phyloP scores from a whole-genome alignment of 2,797 vertebrate species.

The Pangasius macronema region DNA sequence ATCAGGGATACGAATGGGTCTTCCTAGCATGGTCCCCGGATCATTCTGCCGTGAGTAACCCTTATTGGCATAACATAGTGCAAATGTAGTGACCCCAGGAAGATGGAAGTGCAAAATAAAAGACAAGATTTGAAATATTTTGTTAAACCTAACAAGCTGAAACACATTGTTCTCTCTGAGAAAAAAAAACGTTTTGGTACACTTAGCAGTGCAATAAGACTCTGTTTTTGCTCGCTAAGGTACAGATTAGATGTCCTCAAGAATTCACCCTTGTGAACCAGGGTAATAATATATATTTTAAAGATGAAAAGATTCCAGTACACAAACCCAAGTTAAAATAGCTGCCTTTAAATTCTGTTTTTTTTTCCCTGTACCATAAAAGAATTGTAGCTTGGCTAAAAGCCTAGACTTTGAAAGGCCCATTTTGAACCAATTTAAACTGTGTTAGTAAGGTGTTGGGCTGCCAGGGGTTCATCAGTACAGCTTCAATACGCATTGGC shows the following conservation, averaged over 20 bases:
- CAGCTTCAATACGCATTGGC: not conserved
- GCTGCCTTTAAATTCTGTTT: not conserved
- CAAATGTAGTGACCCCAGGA: not conserved
- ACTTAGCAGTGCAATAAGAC: not conserved
- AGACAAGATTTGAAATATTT: not conserved
- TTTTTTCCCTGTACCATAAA: not conserved
- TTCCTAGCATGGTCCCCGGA: conserved; percentile 90
- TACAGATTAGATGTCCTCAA: not conserved
- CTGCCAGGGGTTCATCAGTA: no score
- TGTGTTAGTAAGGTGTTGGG: not conserved
- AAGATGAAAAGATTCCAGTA: not conserved
- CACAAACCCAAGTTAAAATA: not conserved
- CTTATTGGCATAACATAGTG: no score
- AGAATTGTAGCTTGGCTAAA: not conserved
- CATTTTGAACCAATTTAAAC: no score
- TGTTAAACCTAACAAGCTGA: not conserved
- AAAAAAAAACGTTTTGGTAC: not conserved
- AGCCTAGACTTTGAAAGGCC: not conserved
- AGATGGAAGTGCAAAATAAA: not conserved
- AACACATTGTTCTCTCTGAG: not conserved
- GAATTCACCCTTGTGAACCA: not conserved
- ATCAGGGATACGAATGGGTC: conserved; percentile 87
- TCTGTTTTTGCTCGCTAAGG: not conserved
- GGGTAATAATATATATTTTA: not conserved
- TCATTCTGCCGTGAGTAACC: conserved; percentile 80